phyloP scores from a whole-genome alignment of 35 echinoderm and acorn worm genomes.

The Strongylocentrotus purpuratus region DNA sequence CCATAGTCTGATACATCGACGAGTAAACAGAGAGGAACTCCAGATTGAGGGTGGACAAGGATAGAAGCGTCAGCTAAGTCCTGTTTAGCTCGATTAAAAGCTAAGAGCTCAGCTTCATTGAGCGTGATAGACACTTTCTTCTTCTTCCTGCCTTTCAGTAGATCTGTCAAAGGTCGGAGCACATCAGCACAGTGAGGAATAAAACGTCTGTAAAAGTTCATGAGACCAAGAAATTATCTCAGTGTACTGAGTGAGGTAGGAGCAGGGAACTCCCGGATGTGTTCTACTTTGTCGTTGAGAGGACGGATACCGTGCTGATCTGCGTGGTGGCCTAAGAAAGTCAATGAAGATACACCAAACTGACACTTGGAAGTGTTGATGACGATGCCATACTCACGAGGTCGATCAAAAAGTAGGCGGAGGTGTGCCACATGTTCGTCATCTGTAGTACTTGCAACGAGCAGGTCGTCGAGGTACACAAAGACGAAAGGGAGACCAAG shows the following conservation, averaged over 20 bases:
- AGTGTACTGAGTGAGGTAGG: conserved; percentile 41
- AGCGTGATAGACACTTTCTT: conserved; percentile 27
- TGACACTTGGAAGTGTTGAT: no score
- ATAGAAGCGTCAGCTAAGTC: no score
- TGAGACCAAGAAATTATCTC: conserved; percentile 52
- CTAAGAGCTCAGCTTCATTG: background rate
- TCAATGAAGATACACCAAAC: no score
- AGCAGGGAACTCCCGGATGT: conserved; percentile 62
- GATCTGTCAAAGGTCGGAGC: conserved; percentile 52
- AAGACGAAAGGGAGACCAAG: no score
- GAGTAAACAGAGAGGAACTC: no score
- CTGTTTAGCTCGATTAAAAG: no score
- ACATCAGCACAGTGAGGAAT: conserved; percentile 57
- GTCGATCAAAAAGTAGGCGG: no score
- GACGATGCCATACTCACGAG: no score
- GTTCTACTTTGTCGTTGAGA: conserved; percentile 48
- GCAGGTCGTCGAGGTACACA: no score
- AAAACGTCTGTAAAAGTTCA: conserved; percentile 74
- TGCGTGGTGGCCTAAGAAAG: conserved; percentile 70
- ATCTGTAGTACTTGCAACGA: no score
- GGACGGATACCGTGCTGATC: conserved; percentile 47
- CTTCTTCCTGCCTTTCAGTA: background rate
- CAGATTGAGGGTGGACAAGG: no score
- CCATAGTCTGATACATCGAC: conserved; percentile 60
- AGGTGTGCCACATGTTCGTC: no score